Base-by-base conservation (phyloP, 2,888 invertebrate species). In the Macrostomum cliftonense region DNA sequence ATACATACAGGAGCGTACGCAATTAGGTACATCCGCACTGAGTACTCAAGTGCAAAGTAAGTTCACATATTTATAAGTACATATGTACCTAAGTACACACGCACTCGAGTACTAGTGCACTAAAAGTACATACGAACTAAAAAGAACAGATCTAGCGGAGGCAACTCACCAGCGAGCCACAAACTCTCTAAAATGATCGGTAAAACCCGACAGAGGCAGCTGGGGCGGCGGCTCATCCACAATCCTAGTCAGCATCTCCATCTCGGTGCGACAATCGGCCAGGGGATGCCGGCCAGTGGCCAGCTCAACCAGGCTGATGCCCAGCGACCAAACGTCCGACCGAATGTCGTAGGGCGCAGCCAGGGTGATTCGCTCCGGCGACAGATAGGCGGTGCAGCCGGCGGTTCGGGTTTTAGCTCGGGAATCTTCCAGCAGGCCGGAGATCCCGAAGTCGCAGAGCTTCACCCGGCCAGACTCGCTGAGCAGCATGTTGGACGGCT, bases 371-470 rank as follows among this genome's bases (percentile, higher is more conserved):
- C 95, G 77, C 74, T 97, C 95, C 46, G 95, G 95, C 63, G 95
- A 91, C 89, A 95, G 88, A 63, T 95, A 97, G 1, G 91, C 93
- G n/a, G 91, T 89, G 74, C 93, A 95, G 40, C 93, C 95, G 2
- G 88, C 91, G 68, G 86, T 88, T 63, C 89, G 76, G 17, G 93
- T 93, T 72, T 87, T 88, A 2, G 93, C 95, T 75, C 91, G 89
- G 45, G 93, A 95, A 75, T 95, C 93, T 37, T 95, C 93, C 53
- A 97, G 77, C 53, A 89, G 79, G 17, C 95, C 97, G 67, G 93
- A 93, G 69, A 97, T 97, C 57, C 97, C 97, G 75, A 97, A 97
- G 77, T 99, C 97, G 74, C 97, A 99, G 37, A 97, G 75, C 72
- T 99, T 97, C 11, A 97, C 85, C 62, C 83, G 83, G 17, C 95